These are phyloP conservation scores for Mungos mungo DNA, from an alignment of 2,113 vertebrate species.

Conservation along the genomic window DNA sequence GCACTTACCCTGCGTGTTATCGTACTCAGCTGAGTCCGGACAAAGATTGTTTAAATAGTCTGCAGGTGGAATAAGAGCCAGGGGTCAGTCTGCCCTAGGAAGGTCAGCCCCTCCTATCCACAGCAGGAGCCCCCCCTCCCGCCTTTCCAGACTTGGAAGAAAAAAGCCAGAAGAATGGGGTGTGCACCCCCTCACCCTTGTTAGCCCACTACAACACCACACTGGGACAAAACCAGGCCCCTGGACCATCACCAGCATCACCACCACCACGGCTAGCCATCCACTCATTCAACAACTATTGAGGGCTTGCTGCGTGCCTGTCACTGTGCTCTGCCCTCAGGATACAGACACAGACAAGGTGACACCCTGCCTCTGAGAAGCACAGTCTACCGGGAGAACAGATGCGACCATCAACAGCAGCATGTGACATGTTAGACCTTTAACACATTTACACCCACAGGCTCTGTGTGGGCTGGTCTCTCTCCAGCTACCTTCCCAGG, in stretches of 20 bases:
- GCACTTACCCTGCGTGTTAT: slow-evolving; percentile 94
- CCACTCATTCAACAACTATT: background rate
- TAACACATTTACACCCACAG: background rate
- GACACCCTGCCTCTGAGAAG: background rate
- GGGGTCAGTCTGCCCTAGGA: background rate
- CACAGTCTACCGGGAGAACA: background rate
- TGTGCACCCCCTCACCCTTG: no score
- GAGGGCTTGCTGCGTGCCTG: background rate
- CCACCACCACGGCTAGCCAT: fast-evolving
- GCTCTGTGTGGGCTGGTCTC: background rate
- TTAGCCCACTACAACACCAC: no score
- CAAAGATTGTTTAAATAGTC: slow-evolving; percentile 99
- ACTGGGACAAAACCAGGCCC: background rate
- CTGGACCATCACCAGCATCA: no score
- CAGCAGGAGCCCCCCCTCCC: background rate
- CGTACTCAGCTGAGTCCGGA: slow-evolving; percentile 96
- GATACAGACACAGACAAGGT: background rate
- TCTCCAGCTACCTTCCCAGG: background rate
- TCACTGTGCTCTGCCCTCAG: background rate
- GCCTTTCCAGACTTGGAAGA: background rate
- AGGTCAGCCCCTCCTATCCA: background rate
- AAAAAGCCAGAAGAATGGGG: background rate
- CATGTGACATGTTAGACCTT: background rate
- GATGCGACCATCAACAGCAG: background rate
- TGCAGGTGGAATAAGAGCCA: slow-evolving; percentile 79